Base-by-base conservation (phyloP, 2,888 invertebrate genomes). In the Orthosia gracilis region DNA sequence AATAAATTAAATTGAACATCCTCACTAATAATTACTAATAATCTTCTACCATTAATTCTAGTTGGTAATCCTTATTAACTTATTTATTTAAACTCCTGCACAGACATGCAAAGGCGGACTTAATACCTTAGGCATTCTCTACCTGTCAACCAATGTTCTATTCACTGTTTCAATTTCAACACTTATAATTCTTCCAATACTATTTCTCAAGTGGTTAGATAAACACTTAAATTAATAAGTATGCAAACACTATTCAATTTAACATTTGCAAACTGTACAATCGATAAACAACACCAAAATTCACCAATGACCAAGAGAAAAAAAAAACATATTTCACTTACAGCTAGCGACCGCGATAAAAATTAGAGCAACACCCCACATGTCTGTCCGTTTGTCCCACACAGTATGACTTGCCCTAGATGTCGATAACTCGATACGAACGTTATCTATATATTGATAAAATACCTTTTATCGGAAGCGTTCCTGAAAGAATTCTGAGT, bases 281-380 rank as follows among this genome's bases (percentile, higher is more conserved):
- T 1, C 12, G 15, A 17, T 11, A 40, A 13, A 15, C 9, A 5
- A 9, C 3, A 31, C 15, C 13, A 26, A 55, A 57, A 69, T 1
- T n/a, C 15, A 57, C 4, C 0, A 17, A 4, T 21, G 4, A 45
- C 11, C 12, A 0, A 26, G 31, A 26, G 17, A 3, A 15, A 68
- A 5, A 9, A 40, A 61, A 45, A 47, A 5, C 18, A 7, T 47
- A 0, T 21, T 13, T 2, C 23, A 82, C 91, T 91, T 86, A 91
- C 91, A 85, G 75, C 65, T 86, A 50, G 69, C 66, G 0, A 68
- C 59, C 21, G 82, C 80, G 12, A 88, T 67, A 47, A 86, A 58
- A 31, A 89, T n/a, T 58, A 85, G 18, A 76, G 68, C 63, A 67
- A 80, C 67, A 81, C 82, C 84, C 89, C 88, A 87, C 91, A 91